Evolutionary conservation across 1,140 invertebrate genomes (phyloP).

Genomic region (Druon quercuslanigerum): DNA sequence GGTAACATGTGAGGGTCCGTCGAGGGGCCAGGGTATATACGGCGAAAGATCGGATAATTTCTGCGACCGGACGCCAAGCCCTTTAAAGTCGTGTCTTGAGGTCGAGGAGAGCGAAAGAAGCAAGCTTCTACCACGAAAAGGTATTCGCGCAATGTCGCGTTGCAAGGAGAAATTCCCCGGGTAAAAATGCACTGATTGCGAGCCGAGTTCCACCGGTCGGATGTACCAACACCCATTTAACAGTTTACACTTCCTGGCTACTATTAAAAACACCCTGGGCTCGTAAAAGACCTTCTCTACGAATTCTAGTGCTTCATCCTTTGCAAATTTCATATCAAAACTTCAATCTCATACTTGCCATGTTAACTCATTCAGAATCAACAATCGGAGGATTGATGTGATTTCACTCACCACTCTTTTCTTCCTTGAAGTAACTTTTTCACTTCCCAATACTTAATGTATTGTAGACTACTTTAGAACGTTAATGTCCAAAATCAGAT

Average conservation of each 20-base stretch:
- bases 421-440: too few species aligned
- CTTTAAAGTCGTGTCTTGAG: constrained; percentile 44
- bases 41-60: constrained; percentile 45
- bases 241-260: constrained; percentile 31
- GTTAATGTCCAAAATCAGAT: too few species aligned
- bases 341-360: too few species aligned
- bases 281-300: constrained; percentile 21
- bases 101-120: constrained; percentile 37
- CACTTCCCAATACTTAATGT: too few species aligned
- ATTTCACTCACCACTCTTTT: too few species aligned
- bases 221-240: constrained; percentile 26
- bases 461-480: too few species aligned
- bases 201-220: constrained; percentile 10
- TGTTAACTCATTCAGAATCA: too few species aligned
- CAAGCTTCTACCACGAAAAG: constrained; percentile 38
- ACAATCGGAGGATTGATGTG: too few species aligned
- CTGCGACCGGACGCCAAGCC: constrained; percentile 36
- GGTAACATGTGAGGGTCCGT: constrained; percentile 16
- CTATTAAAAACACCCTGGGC: neutral
- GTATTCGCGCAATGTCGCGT: constrained; percentile 49
- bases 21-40: constrained; percentile 19
- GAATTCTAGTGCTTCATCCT: neutral
- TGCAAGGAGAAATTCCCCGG: constrained; percentile 35
- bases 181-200: constrained; percentile 49
- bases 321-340: neutral